Percentiles rank a stretch among this genome's conserved stretches.
Evolutionary conservation across 2,113 vertebrate species (phyloP).

Genomic region (Spea bombifrons): DNA sequence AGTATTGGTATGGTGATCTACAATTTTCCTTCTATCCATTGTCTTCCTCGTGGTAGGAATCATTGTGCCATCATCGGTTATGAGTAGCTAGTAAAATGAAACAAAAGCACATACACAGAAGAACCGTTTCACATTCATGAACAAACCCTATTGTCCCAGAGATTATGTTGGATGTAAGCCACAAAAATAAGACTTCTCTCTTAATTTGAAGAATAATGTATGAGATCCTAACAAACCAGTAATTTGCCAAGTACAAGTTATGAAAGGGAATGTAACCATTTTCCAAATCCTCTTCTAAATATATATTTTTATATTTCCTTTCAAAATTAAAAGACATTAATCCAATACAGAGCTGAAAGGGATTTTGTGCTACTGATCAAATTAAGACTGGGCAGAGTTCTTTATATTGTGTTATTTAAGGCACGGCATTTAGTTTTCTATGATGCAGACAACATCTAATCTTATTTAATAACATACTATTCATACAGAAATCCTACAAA

Average conservation of each 20-base stretch:
- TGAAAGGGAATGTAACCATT: constrained; percentile 35
- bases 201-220: constrained; percentile 43
- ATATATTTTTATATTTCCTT: constrained; percentile 20
- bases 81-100: constrained; percentile 29
- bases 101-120: constrained; percentile 39
- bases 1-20: too few species aligned
- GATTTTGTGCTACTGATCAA: neutral
- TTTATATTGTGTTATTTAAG: neutral
- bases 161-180: constrained; percentile 34
- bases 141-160: constrained; percentile 37
- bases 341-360: neutral
- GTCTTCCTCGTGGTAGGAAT: too few species aligned
- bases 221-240: constrained; percentile 30
- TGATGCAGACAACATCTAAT: too few species aligned
- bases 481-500: too few species aligned
- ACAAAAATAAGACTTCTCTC: constrained; percentile 33
- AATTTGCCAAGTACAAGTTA: constrained; percentile 38
- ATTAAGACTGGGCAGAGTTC: neutral
- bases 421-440: too few species aligned
- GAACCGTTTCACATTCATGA: constrained; percentile 24
- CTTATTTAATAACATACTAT: too few species aligned
- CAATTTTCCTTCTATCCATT: too few species aligned
- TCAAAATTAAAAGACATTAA: constrained; percentile 3
- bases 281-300: constrained; percentile 36
- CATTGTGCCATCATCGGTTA: constrained; percentile 39